phyloP scores from a whole-genome alignment of 1,140 invertebrate species.

The Teleogryllus occipitalis region DNA sequence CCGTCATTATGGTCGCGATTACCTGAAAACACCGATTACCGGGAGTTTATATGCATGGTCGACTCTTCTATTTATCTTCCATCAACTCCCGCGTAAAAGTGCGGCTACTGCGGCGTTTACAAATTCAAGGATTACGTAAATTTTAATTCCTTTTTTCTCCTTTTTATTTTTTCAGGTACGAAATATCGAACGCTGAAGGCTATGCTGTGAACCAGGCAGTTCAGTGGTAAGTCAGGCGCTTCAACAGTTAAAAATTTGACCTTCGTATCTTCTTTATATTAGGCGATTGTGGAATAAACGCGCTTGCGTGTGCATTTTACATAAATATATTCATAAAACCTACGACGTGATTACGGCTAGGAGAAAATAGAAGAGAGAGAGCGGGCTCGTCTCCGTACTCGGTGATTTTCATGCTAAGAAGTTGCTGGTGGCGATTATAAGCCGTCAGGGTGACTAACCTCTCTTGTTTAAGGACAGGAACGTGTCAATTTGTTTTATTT shows the following conservation, averaged over 20 bases:
- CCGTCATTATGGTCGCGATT: background rate
- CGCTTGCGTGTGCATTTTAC: too few relatives aligned
- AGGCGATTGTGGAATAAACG: too few relatives aligned
- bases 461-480: too few relatives aligned
- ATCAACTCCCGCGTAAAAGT: background rate
- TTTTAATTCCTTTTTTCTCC: background rate
- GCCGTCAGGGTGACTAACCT: too few relatives aligned
- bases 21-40: background rate
- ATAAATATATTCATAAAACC: background rate
- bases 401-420: too few relatives aligned
- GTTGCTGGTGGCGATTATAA: too few relatives aligned
- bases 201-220: background rate
- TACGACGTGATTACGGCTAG: background rate
- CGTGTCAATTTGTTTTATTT: too few relatives aligned
- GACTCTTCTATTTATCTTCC: background rate
- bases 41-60: background rate
- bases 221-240: background rate
- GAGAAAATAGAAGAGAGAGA: background rate
- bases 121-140: constrained; percentile 1
- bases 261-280: too few relatives aligned
- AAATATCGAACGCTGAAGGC: background rate
- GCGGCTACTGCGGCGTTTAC: background rate
- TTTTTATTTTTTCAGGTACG: background rate
- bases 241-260: too few relatives aligned
- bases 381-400: too few relatives aligned